A percentile compares a stretch with the other conserved stretches of the same genome.
Evolutionary conservation across 2,797 vertebrate genomes (phyloP).

Genomic region (Lacerta bilineata): DNA sequence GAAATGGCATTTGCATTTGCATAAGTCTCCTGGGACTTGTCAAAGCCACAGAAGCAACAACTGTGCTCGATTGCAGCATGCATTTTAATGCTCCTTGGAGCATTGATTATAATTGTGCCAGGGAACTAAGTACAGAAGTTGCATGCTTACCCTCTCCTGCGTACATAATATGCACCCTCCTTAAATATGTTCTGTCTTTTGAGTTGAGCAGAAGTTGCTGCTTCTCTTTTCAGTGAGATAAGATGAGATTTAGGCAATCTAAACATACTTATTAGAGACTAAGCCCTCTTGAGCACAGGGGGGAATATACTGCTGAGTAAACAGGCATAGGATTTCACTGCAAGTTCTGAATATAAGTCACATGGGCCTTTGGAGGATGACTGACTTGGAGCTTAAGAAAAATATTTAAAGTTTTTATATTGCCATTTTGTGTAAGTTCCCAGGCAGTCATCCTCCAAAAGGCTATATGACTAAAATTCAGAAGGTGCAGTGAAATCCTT

Average conservation of each 20-base stretch:
- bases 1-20: conserved; percentile 56
- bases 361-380: conserved; percentile 53
- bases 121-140: conserved; percentile 41
- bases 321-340: neutral
- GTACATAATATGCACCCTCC: neutral
- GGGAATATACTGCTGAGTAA: neutral
- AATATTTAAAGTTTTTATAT: conserved; percentile 9
- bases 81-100: conserved; percentile 59
- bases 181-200: conserved; percentile 53
- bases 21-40: conserved; percentile 35
- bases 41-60: conserved; percentile 64
- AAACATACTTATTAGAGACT: neutral
- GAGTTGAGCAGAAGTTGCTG: neutral
- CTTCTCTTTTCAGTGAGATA: neutral
- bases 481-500: too few relatives aligned
- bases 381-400: conserved; percentile 36
- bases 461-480: too few relatives aligned
- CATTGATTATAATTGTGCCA: neutral
- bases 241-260: neutral
- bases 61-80: conserved; percentile 75
- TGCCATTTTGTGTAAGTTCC: too few relatives aligned
- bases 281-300: neutral
- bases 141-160: conserved; percentile 14
- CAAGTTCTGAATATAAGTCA: conserved; percentile 44
- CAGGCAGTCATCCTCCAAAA: too few relatives aligned